A percentile compares a stretch with the other conserved stretches of the same genome.
Conservation (phyloP, 2,797 vertebrate species). For the Syndactyla subalaris region DNA sequence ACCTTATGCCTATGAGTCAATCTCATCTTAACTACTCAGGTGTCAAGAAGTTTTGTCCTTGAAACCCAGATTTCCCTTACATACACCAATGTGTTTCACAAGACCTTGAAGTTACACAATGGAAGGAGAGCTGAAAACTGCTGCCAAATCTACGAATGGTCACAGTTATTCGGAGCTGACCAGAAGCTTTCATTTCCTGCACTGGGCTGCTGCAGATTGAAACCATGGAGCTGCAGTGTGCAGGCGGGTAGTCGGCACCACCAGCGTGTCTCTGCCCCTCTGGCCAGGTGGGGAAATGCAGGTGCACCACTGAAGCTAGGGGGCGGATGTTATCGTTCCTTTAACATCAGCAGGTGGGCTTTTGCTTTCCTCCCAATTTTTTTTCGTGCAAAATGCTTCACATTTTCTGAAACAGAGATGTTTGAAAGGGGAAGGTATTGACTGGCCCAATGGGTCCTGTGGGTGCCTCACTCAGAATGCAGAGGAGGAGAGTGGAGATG, state of each 20-base stretch:
- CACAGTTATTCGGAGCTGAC: not conserved
- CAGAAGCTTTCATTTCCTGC: not conserved
- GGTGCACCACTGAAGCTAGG: not conserved
- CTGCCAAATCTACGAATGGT: not conserved
- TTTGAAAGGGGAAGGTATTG: accelerated
- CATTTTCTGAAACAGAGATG: not conserved
- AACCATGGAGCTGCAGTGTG: accelerated
- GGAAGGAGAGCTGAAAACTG: constrained; percentile 17
- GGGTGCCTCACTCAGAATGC: not conserved
- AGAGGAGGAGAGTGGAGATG: not conserved
- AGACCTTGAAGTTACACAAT: constrained; percentile 27
- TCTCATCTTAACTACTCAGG: constrained; percentile 2
- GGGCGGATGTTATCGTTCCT: not conserved
- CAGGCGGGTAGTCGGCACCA: accelerated
- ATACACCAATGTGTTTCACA: not conserved
- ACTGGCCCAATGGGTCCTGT: accelerated
- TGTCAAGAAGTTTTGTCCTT: constrained; percentile 19
- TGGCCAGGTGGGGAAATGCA: not conserved
- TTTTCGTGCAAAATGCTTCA: not conserved
- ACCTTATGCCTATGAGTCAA: constrained; percentile 14
- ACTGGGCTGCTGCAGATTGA: not conserved
- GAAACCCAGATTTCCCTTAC: constrained; percentile 26
- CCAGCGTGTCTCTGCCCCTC: not conserved
- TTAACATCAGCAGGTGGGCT: not conserved
- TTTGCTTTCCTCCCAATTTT: accelerated